Conservation (phyloP, 2,797 vertebrate genomes). For the Myotis vivesi region DNA sequence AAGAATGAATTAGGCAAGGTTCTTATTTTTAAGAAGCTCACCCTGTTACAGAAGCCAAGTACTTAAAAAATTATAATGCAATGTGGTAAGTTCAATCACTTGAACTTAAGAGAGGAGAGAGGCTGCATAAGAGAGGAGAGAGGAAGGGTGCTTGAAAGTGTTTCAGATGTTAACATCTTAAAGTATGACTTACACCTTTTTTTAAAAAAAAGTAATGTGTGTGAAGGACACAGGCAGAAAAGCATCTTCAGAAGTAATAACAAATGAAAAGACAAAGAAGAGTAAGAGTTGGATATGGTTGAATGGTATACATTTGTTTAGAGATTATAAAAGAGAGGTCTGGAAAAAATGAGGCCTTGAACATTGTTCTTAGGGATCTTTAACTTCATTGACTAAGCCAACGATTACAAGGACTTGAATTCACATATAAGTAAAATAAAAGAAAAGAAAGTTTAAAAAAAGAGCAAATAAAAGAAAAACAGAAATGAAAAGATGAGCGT, state of each 20-base stretch:
- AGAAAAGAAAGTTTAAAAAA: not conserved
- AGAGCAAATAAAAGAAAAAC: not conserved
- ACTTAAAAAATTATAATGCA: conserved; percentile 12
- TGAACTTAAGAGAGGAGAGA: too few relatives aligned
- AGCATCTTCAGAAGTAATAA: not conserved
- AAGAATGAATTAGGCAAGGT: conserved; percentile 44
- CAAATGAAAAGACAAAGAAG: not conserved
- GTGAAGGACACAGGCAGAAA: not conserved
- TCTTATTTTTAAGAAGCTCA: conserved; percentile 18
- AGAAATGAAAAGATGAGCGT: not conserved
- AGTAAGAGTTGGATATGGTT: not conserved
- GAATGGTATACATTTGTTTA: not conserved
- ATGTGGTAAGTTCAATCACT: not conserved
- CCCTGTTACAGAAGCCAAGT: not conserved
- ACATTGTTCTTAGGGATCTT: not conserved
- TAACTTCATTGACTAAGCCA: not conserved
- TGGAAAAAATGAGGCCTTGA: not conserved
- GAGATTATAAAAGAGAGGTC: not conserved
- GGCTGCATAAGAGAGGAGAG: not conserved
- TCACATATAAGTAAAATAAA: not conserved
- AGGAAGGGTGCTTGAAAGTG: not conserved
- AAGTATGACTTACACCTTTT: not conserved
- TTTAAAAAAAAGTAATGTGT: not conserved
- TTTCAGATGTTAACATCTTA: not conserved
- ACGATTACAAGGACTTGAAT: not conserved